Percentiles rank a stretch among this genome's conserved stretches.
These are phyloP conservation scores for Coleophora deauratella DNA, from an alignment of 2,888 invertebrate genomes.

Conservation along the genomic window DNA sequence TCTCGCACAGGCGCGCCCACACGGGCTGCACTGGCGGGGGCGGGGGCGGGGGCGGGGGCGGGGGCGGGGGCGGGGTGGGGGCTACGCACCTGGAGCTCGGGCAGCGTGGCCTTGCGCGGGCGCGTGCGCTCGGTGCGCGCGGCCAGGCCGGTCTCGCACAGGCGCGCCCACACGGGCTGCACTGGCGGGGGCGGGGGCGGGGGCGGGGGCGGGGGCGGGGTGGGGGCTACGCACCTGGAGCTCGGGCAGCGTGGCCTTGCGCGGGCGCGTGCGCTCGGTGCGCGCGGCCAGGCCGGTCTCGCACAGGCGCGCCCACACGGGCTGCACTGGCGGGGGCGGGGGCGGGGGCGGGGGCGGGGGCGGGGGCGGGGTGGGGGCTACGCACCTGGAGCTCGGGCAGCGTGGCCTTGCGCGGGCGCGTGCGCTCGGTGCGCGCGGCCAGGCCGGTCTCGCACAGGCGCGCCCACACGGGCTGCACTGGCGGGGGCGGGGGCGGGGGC, in stretches of 20 bases:
- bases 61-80: slow-evolving; percentile 91
- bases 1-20: slow-evolving; percentile 95
- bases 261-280: slow-evolving; percentile 89
- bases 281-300: slow-evolving; percentile 93
- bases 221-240: no score
- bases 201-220: slow-evolving; percentile 92
- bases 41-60: slow-evolving; percentile 93
- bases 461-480: slow-evolving; percentile 97
- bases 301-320: slow-evolving; percentile 95
- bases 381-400: slow-evolving; percentile 91
- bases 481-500: slow-evolving; percentile 89
- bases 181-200: slow-evolving; percentile 90
- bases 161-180: slow-evolving; percentile 96
- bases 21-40: slow-evolving; percentile 98
- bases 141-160: slow-evolving; percentile 95
- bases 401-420: slow-evolving; percentile 92
- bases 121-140: slow-evolving; percentile 98
- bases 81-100: slow-evolving; percentile 89
- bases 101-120: slow-evolving; percentile 92
- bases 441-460: slow-evolving; percentile 96
- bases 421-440: slow-evolving; percentile 98
- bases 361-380: slow-evolving; percentile 86
- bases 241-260: slow-evolving; percentile 95
- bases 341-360: slow-evolving; percentile 93
- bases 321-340: slow-evolving; percentile 98